Evolutionary conservation across 2,113 vertebrate species (phyloP), one percentile per base, ranked within the genome.

Genomic region (Xyliphius kryptos): DNA sequence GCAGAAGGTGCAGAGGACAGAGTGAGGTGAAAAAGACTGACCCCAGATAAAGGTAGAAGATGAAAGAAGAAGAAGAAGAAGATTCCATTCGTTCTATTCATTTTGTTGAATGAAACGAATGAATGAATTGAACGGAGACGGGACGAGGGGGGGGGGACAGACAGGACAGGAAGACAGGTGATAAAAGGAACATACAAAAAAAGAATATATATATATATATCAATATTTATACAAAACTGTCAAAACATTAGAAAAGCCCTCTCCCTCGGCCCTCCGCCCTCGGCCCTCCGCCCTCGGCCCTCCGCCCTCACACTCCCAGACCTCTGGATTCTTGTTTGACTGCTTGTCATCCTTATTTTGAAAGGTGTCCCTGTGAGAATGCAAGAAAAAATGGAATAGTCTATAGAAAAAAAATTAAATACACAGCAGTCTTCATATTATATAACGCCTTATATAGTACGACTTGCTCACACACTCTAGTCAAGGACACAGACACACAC

Each of bases 311-410:
- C 21, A 44, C 40, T 44, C 14, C 17, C 17, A 58, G 20, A 58
- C 9, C 17, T 11, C 16, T 71, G 70, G 60, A 46, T 59, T 22
- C 43, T 59, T 59, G 21, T 43, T 59, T 41, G 3, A 22, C 20
- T 22, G 20, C 49, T 3, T 51, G 21, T 26, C 50, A 26, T n/a
- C 50, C 10, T 52, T 52, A 32, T 52, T 52, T 52, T 52, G 50
- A 52, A 1, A 8, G 50, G 20, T n/a, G 8, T 26, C 50, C 50
- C 21, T 26, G 50, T 52, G 50, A 52, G 50, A 15, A 19, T 26
- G 50, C 6, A n/a, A 13, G 13, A 1, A 13, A 49, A 26, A 22
- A 26, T 7, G 14, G 19, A 49, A 53, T 4, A 54, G 9, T 5
- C 9, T 10, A 32, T 9, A 36, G 51, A 8, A 2, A 20, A 19